Base-by-base conservation (phyloP, 2,113 vertebrate genomes). In the Paratilapia polleni region DNA sequence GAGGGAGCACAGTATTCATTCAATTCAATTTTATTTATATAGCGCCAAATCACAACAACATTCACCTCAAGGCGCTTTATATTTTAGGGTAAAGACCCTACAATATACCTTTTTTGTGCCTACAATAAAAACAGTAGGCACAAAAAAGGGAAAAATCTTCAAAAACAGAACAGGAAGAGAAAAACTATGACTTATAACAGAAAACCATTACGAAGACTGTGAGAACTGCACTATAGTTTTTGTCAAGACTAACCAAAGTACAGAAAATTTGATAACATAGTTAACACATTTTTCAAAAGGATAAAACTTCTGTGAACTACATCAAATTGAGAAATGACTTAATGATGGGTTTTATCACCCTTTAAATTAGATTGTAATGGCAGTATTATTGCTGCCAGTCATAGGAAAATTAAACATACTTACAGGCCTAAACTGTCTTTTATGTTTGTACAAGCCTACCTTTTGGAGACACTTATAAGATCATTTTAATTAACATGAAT, bases 361-460 rank as follows among this genome's bases (percentile, higher is more conserved):
- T 70, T 70, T 70, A 70, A 70, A 49, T 70, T 43, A 2, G 26
- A 70, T 19, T 70, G 47, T 49, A 8, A 70, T 4, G 64, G 41
- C 0, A 28, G 19, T 17, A 49, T 49, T 70, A 49, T 1, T 70
- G 9, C 41, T 28, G 24, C 24, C 41, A 70, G 15, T 28, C 22
- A 19, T 22, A 47, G 63, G 38, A 68, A 4, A 47, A 17, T 17
- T 3, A 43, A 3, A 12, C 10, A 12, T 3, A 10, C 9, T 8
- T 38, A 0, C 31, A 64, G 36, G 63, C 38, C 38, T 17, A 68
- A 47, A 47, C 14, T 41, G 36, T 1, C 36, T 64, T 64, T 64
- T 14, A 41, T 22, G 36, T 15, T 63, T 36, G 0, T 9, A 66
- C 36, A n/a, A 66, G 36, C 0, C 1, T 36, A 15, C 36, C 24